Percentiles rank a stretch among this genome's conserved stretches.
phyloP scores from a whole-genome alignment of 2,113 vertebrate genomes.

The Syngnathus typhle region DNA sequence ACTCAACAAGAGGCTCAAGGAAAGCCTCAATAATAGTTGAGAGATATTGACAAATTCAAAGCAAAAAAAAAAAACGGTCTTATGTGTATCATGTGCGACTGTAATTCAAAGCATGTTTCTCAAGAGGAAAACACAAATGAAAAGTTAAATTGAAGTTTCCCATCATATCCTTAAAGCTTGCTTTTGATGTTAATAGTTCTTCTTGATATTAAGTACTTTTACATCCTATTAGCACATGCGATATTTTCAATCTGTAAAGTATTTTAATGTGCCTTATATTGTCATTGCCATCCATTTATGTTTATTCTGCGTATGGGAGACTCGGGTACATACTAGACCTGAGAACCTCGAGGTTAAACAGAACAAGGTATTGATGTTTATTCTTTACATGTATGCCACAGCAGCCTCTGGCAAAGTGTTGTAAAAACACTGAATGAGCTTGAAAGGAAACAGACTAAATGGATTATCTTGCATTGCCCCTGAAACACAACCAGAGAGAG shows the following conservation, averaged over 20 bases:
- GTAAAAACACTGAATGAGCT: constrained; percentile 43
- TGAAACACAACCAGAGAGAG: constrained; percentile 33
- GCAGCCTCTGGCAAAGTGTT: constrained; percentile 35
- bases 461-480: constrained; percentile 39
- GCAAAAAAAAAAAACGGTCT: neutral
- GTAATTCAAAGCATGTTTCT: neutral
- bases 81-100: neutral
- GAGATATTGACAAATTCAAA: constrained; percentile 12
- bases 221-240: neutral
- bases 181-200: too few species aligned
- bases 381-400: constrained; percentile 20
- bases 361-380: constrained; percentile 24
- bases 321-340: neutral
- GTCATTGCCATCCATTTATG: too few species aligned
- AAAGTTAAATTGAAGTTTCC: neutral
- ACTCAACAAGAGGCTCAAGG: constrained; percentile 20
- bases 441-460: constrained; percentile 41
- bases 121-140: neutral
- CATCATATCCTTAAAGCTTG: too few species aligned
- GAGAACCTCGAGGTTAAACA: constrained; percentile 28
- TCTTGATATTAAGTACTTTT: too few species aligned
- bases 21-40: constrained; percentile 3
- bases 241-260: neutral
- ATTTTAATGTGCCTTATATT: neutral
- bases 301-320: neutral